Evolutionary conservation across 2,888 invertebrate genomes (phyloP).

Genomic region (Temnothorax rugatulus): DNA sequence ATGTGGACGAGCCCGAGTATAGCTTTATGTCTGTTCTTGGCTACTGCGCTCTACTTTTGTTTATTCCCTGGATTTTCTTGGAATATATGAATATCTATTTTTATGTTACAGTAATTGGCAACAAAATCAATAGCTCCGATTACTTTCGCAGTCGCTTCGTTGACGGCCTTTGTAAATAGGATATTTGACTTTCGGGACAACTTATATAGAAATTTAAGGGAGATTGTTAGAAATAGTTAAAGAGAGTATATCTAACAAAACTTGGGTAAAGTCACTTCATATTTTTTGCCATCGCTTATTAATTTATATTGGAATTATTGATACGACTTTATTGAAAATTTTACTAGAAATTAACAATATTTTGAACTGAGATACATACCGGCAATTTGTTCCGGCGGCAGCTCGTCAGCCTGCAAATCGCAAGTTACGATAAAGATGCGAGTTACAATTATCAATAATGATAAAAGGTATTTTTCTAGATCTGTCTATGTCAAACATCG

Average conservation of each 20-base stretch:
- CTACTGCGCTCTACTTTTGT: background rate
- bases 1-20: background rate
- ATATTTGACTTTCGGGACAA: background rate
- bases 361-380: slow-evolving; percentile 88
- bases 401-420: slow-evolving; percentile 93
- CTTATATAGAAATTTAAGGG: background rate
- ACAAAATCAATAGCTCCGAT: background rate
- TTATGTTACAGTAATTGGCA: background rate
- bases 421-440: slow-evolving; percentile 65
- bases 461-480: background rate
- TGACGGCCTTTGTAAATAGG: background rate
- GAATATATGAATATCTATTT: slow-evolving; percentile 17
- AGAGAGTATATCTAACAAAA: background rate
- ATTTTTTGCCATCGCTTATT: background rate
- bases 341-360: background rate
- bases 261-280: background rate
- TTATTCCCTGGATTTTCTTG: slow-evolving; percentile 21
- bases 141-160: background rate
- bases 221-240: slow-evolving; percentile 9
- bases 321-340: background rate
- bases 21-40: slow-evolving; percentile 25
- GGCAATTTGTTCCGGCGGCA: slow-evolving; percentile 96
- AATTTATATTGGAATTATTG: background rate
- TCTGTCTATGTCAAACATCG: background rate
- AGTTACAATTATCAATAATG: background rate